A percentile compares a stretch with the other conserved stretches of the same genome.
Evolutionary conservation across 2,888 invertebrate genomes (phyloP).

Genomic region (Capitulum mitella): DNA sequence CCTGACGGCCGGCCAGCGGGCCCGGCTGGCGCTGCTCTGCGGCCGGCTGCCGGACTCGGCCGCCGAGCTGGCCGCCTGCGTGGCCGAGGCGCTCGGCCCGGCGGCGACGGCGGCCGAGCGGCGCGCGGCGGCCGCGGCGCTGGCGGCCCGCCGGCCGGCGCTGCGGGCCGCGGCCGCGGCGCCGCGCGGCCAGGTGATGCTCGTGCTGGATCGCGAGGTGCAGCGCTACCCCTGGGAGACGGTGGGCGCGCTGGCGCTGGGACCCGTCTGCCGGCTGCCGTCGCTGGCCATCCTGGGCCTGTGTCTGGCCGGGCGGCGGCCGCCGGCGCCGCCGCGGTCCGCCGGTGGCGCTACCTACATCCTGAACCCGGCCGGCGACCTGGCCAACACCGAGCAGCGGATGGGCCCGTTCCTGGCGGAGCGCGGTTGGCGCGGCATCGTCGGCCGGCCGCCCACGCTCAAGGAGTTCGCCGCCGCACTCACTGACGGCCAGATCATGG

Average conservation of each 20-base stretch:
- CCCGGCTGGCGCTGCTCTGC: slow-evolving; percentile 8
- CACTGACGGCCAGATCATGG: slow-evolving; percentile 54
- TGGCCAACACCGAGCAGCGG: slow-evolving; percentile 57
- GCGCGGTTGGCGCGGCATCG: slow-evolving; percentile 54
- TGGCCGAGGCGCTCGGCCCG: slow-evolving; percentile 35
- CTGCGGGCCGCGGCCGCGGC: not conserved
- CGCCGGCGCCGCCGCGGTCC: slow-evolving; percentile 27
- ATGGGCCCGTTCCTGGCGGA: slow-evolving; percentile 53
- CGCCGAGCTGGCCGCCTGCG: slow-evolving; percentile 37
- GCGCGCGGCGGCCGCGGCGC: not conserved
- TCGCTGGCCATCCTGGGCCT: slow-evolving; percentile 49
- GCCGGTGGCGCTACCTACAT: slow-evolving; percentile 47
- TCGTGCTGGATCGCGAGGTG: slow-evolving; percentile 38
- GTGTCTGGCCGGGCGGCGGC: slow-evolving; percentile 23
- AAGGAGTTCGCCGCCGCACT: slow-evolving; percentile 52
- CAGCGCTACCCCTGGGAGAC: slow-evolving; percentile 62
- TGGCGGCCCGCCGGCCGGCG: slow-evolving; percentile 3
- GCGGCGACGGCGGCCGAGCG: not conserved
- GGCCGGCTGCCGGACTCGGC: not conserved
- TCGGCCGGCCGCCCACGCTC: slow-evolving; percentile 52
- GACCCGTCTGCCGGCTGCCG: slow-evolving; percentile 65
- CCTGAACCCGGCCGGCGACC: slow-evolving; percentile 63
- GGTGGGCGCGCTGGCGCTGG: slow-evolving; percentile 55
- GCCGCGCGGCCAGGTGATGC: slow-evolving; percentile 34
- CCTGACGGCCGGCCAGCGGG: not conserved